phyloP scores from a whole-genome alignment of 1,140 invertebrate species.

The Drosophila willistoni region DNA sequence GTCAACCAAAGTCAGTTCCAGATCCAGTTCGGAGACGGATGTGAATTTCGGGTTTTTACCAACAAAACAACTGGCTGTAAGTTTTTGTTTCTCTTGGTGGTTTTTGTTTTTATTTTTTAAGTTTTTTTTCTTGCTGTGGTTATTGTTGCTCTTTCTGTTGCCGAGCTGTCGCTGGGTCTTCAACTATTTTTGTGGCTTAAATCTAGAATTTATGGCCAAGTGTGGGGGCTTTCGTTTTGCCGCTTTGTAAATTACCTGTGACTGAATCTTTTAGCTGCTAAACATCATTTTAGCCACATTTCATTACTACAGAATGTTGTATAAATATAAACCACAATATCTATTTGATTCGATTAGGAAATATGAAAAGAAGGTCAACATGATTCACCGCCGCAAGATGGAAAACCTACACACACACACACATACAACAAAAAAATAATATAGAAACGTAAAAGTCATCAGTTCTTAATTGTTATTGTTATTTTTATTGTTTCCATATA shows the following conservation, averaged over 20 bases:
- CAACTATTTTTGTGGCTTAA: slow-evolving; percentile 36
- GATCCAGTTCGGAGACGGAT: slow-evolving; percentile 49
- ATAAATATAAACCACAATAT: slow-evolving; percentile 27
- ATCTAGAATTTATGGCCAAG: slow-evolving; percentile 52
- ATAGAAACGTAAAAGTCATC: slow-evolving; percentile 44
- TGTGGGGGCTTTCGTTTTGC: slow-evolving; percentile 37
- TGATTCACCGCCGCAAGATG: slow-evolving; percentile 44
- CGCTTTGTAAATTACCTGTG: slow-evolving; percentile 52
- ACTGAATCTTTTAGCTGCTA: slow-evolving; percentile 33
- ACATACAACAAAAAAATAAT: not conserved
- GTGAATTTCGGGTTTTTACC: slow-evolving; percentile 57
- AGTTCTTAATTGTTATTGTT: slow-evolving; percentile 53
- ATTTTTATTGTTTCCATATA: slow-evolving; percentile 18
- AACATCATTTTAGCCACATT: slow-evolving; percentile 5
- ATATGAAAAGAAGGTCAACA: slow-evolving; percentile 49
- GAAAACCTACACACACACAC: slow-evolving; percentile 30
- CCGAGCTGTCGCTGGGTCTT: slow-evolving; percentile 10
- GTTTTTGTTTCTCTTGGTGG: not conserved
- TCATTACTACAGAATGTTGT: slow-evolving; percentile 12
- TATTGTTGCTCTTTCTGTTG: slow-evolving; percentile 19
- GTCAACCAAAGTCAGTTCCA: slow-evolving; percentile 21
- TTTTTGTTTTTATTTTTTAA: not conserved
- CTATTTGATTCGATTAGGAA: slow-evolving; percentile 27
- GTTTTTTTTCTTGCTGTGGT: slow-evolving; percentile 11
- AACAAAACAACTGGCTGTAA: slow-evolving; percentile 25